Evolutionary conservation across 2,888 invertebrate species (phyloP), one percentile per base, ranked within the genome.

Genomic region (Sturmia bella): DNA sequence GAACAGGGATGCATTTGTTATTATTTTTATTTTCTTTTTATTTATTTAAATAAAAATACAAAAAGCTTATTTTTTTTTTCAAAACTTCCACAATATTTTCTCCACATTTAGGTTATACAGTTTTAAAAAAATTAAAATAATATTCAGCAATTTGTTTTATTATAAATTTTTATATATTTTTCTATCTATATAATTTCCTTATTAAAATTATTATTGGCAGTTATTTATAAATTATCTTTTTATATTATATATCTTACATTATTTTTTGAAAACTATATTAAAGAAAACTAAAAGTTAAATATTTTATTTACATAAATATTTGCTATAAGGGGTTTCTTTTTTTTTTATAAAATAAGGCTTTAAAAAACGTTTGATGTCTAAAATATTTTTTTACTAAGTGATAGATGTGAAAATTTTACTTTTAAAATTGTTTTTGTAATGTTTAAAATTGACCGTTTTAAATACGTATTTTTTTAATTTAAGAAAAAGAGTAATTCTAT

Each of bases 131-230:
- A 68, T 64, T 64, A 75, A 45, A 72, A 48, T 63, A 61, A 78
- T 76, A 56, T 76, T 59, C 75, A 64, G 45, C 84, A 80, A 56
- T 15, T 68, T 32, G 7, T 69, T 61, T 68, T 39, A 59, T 68
- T 27, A 5, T 24, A 43, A 32, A 27, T 39, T 19, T 24, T 77
- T 63, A 63, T 80, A 73, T 76, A 74, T 45, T 80, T 82, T 74
- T 77, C 50, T 84, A 79, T 79, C 84, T 66, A 77, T 73, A 80
- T 84, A 80, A 82, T 59, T 81, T 77, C 76, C 74, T 63, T 69
- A 63, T 11, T 32, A 43, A 57, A 54, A 12, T 63, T 43, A 15
- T 61, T 82, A 75, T 82, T 82, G 78, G 82, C 82, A 75, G 66
- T 82, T 75, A 59, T 61, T 43, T 81, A 39, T 63, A 61, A 59